These are phyloP conservation scores for Furcula furcula DNA, from an alignment of 2,888 invertebrate species.

Conservation along the genomic window DNA sequence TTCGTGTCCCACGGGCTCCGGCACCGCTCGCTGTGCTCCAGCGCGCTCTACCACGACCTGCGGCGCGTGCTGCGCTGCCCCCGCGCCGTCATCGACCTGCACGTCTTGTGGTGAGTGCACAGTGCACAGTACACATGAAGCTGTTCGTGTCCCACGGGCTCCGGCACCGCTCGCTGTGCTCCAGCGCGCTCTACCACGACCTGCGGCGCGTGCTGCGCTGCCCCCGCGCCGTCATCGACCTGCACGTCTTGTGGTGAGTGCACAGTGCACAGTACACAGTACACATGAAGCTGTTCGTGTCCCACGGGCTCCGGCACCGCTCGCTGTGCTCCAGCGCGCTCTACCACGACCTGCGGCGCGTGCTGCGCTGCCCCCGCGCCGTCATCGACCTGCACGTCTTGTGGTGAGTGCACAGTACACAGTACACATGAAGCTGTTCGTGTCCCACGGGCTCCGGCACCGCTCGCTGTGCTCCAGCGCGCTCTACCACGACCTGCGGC, in stretches of 20 bases:
- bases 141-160: too few relatives aligned
- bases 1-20: conserved; percentile 3
- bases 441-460: too few relatives aligned
- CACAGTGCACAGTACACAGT: too few relatives aligned
- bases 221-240: too few relatives aligned
- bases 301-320: conserved; percentile 5
- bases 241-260: too few relatives aligned
- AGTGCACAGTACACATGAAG: too few relatives aligned
- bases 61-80: conserved; percentile 5
- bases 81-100: conserved; percentile 8
- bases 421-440: too few relatives aligned
- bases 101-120: conserved; percentile 12
- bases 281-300: conserved; percentile 9
- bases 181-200: too few relatives aligned
- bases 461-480: too few relatives aligned
- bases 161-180: too few relatives aligned
- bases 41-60: conserved; percentile 11
- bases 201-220: neutral
- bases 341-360: conserved; percentile 10
- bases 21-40: conserved; percentile 8
- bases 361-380: conserved; percentile 2
- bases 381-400: conserved; percentile 11
- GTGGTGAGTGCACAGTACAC: conserved; percentile 10
- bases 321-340: conserved; percentile 8
- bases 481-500: too few relatives aligned